Evolutionary conservation across 2,113 vertebrate species (phyloP).

Genomic region (Psophia crepitans): DNA sequence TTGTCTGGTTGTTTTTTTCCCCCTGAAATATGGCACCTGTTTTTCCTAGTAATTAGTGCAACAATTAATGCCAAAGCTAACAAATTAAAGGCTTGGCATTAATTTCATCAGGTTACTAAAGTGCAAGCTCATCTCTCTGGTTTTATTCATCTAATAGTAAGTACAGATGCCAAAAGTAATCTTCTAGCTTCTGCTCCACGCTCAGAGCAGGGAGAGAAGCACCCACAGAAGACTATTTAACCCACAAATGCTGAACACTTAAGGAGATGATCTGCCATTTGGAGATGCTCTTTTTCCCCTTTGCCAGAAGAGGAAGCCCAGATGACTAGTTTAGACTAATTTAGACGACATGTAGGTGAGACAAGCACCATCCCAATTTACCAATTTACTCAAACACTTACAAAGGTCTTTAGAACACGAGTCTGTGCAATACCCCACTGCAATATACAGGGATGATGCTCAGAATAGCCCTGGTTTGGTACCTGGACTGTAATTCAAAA

Average conservation of each 20-base stretch:
- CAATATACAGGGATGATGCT: neutral
- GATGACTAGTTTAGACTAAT: neutral
- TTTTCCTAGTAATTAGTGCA: neutral
- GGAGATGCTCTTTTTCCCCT: neutral
- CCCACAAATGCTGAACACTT: neutral
- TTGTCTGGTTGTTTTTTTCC: neutral
- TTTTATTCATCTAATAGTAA: neutral
- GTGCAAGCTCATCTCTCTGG: neutral
- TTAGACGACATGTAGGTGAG: neutral
- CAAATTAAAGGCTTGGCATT: neutral
- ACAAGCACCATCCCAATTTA: neutral
- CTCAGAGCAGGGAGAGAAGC: neutral
- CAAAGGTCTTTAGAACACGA: neutral
- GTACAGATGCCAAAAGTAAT: neutral
- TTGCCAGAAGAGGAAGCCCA: neutral
- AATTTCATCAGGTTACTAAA: neutral
- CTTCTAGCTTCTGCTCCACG: neutral
- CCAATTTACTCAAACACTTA: neutral
- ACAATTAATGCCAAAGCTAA: neutral
- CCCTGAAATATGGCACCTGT: neutral
- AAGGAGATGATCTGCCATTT: neutral
- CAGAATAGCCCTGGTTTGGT: neutral
- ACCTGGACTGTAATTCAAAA: neutral
- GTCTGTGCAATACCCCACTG: neutral
- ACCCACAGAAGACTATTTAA: neutral